phyloP scores from a whole-genome alignment of 1,140 invertebrate species.

The Bombus consobrinus region DNA sequence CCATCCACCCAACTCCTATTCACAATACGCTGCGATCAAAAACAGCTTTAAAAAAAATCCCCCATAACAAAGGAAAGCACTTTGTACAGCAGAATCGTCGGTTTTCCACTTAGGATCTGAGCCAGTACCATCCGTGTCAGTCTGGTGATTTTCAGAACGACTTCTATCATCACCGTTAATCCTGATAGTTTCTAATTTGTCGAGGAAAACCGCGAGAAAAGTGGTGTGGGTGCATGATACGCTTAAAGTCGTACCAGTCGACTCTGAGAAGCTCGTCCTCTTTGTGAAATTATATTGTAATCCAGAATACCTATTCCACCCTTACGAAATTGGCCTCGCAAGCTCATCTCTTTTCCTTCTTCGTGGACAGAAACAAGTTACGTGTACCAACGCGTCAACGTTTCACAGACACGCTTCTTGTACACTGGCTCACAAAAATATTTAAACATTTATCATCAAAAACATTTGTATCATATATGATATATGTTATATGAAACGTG shows the following conservation, averaged over 20 bases:
- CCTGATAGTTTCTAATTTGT: constrained; percentile 14
- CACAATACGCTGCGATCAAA: neutral
- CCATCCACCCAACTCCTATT: too few species aligned
- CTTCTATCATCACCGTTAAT: constrained; percentile 4
- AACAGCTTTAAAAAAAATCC: neutral
- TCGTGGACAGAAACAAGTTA: neutral
- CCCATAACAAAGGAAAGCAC: neutral
- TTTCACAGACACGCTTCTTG: neutral
- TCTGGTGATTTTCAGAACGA: neutral
- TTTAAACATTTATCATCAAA: too few species aligned
- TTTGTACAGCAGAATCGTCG: neutral
- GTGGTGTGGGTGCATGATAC: constrained; percentile 1
- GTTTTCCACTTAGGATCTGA: neutral
- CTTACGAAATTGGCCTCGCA: neutral
- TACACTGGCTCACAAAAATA: too few species aligned
- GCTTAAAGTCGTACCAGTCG: constrained; percentile 16
- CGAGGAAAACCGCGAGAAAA: constrained; percentile 31
- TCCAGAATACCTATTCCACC: neutral
- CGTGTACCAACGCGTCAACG: neutral
- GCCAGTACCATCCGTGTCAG: neutral
- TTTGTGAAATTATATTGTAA: constrained; percentile 39
- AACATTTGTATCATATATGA: too few species aligned
- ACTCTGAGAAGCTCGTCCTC: constrained; percentile 25
- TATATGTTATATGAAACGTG: too few species aligned
- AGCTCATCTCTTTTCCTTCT: neutral